Conservation (phyloP, 2,888 invertebrate genomes). For the Teleiodes luculella region DNA sequence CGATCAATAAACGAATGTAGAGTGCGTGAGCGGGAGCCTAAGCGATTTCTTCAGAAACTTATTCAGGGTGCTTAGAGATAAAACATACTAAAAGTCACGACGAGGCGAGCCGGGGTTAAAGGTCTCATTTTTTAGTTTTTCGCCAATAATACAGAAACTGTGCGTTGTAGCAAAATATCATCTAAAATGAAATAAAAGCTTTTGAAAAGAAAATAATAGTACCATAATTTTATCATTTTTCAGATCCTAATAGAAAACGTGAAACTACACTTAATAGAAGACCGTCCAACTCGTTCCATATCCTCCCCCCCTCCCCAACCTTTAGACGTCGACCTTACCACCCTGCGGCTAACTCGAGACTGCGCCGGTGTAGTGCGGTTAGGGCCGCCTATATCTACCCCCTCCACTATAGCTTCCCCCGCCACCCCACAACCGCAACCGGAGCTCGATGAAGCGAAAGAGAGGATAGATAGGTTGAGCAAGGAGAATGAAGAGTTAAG, state of each 20-base stretch:
- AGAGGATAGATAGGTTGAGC: constrained; percentile 54
- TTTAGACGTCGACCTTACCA: constrained; percentile 84
- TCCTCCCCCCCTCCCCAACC: constrained; percentile 91
- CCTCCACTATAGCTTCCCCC: constrained; percentile 46
- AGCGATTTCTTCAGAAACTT: too few species aligned
- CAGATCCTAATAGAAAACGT: constrained; percentile 87
- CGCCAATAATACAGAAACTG: too few species aligned
- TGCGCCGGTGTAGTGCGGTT: constrained; percentile 82
- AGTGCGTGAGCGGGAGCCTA: too few species aligned
- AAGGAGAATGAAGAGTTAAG: constrained; percentile 74
- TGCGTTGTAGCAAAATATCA: too few species aligned
- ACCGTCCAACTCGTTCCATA: constrained; percentile 86
- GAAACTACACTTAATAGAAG: constrained; percentile 87
- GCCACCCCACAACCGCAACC: constrained; percentile 50
- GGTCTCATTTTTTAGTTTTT: too few species aligned
- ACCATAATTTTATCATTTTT: not conserved
- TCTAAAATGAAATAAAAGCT: too few species aligned
- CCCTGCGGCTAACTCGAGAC: constrained; percentile 84
- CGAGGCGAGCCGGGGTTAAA: too few species aligned
- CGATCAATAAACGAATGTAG: too few species aligned
- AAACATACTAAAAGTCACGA: too few species aligned
- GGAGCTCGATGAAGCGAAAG: constrained; percentile 66
- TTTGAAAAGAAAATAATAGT: too few species aligned
- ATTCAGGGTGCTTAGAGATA: too few species aligned
- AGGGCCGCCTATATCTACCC: constrained; percentile 74